Evolutionary conservation across 2,113 vertebrate species (phyloP).

Genomic region (Triplophysa dalaica): DNA sequence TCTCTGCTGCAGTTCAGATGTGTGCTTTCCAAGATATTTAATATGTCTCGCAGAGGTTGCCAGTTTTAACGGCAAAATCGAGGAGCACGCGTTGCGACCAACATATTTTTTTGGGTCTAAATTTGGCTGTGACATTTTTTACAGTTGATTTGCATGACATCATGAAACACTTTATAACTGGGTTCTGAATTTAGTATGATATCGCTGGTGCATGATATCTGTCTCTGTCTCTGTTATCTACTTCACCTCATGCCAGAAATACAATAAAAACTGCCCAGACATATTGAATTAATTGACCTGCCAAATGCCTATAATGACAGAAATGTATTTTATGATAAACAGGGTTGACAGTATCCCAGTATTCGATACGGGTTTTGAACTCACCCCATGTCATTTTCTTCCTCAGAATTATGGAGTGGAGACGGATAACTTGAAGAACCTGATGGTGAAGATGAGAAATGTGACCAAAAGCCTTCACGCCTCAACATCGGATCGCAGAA

Average conservation of each 20-base stretch:
- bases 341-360: not conserved
- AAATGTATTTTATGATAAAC: too few species aligned
- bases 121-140: slow-evolving; percentile 37
- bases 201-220: not conserved
- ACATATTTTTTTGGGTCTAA: slow-evolving; percentile 35
- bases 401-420: slow-evolving; percentile 95
- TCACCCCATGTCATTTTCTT: not conserved
- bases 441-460: slow-evolving; percentile 86
- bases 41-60: slow-evolving; percentile 25
- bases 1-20: slow-evolving; percentile 32
- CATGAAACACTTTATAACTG: slow-evolving; percentile 14
- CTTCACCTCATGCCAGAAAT: not conserved
- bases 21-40: slow-evolving; percentile 52
- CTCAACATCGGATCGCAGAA: slow-evolving; percentile 83
- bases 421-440: slow-evolving; percentile 92
- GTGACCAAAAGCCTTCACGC: slow-evolving; percentile 88
- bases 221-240: not conserved
- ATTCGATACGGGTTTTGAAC: not conserved
- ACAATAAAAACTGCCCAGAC: too few species aligned
- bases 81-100: slow-evolving; percentile 24
- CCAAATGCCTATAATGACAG: too few species aligned
- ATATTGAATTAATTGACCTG: too few species aligned
- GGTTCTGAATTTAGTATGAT: slow-evolving; percentile 10
- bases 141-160: slow-evolving; percentile 26
- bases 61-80: slow-evolving; percentile 50